Evolutionary conservation across 2,113 vertebrate genomes (phyloP).

Genomic region (Potamarius usumacintae): DNA sequence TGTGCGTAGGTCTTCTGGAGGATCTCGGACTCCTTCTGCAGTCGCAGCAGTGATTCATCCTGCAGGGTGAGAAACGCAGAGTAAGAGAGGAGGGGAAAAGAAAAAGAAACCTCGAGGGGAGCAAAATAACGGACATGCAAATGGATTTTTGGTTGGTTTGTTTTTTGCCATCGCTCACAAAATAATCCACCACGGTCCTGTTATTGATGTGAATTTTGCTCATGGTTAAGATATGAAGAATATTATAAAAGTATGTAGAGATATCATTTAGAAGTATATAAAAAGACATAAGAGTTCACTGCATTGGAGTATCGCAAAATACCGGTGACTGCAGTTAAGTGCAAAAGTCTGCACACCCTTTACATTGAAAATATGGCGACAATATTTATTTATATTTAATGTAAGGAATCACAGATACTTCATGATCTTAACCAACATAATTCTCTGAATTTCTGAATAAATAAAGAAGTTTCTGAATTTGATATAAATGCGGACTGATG

Average conservation of each 20-base stretch:
- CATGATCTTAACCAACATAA: not conserved
- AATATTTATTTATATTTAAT: not conserved
- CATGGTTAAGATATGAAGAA: not conserved
- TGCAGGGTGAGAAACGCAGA: slow-evolving; percentile 52
- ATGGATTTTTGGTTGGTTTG: no score
- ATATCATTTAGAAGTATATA: not conserved
- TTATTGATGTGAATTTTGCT: not conserved
- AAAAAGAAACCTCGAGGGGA: not conserved
- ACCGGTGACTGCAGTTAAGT: not conserved
- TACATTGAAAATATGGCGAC: not conserved
- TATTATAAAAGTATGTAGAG: not conserved
- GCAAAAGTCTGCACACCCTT: not conserved
- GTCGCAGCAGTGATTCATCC: slow-evolving; percentile 97
- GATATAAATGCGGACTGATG: not conserved
- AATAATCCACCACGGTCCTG: not conserved
- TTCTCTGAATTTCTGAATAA: no score
- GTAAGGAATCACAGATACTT: not conserved
- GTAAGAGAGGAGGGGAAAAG: not conserved
- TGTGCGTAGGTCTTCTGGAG: slow-evolving; percentile 97
- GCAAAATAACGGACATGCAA: not conserved
- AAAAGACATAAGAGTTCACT: not conserved
- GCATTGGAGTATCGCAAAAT: not conserved
- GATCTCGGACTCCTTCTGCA: slow-evolving; percentile 98
- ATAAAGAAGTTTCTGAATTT: not conserved
- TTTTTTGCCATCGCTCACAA: not conserved